Evolutionary conservation across 2,797 vertebrate genomes (phyloP), one percentile per base, ranked within the genome.

Genomic region (Anisognathus igniventris): DNA sequence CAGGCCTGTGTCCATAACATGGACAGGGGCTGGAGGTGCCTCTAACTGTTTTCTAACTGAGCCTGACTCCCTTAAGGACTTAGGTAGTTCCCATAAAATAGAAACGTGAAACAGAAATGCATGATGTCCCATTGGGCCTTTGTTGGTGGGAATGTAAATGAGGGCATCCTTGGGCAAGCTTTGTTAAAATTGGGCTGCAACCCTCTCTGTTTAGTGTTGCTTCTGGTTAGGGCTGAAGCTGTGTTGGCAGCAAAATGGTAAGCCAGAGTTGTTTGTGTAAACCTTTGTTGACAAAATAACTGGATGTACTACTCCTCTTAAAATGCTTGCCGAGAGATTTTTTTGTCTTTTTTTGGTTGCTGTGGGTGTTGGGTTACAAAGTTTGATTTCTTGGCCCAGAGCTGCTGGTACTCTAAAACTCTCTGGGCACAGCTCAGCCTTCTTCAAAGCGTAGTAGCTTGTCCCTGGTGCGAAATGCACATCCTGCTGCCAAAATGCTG

Each of bases 251-350:
- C 44, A 82, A 76, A 93, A 67, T 17, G 42, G 56, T 74, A 64
- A 88, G 44, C 50, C 1, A 2, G 44, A 50, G 45, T 45, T 88
- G 58, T 88, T 95, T 88, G 44, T 47, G 39, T 87, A 86, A 94
- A 92, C 57, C 57, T 85, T 57, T 85, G 67, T 68, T 94, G 91
- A 72, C 84, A 80, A 86, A 95, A 72, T 76, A 90, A 39, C 50
- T 86, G 62, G 30, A 54, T 71, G 51, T 86, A 53, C 61, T 50
- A 35, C 50, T 68, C 14, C 44, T 92, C 93, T 87, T 58, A 73
- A 86, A 86, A 54, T 44, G 60, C 48, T 75, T 61, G 24, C 27
- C 1, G 45, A 40, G 72, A 81, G 64, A 27, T 22, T 64, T 66
- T 70, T 68, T 68, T 53, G 25, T 25, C 14, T 53, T 22, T 27